These are phyloP conservation scores for Creontiades dilutus DNA, from an alignment of 2,888 invertebrate species.

Conservation along the genomic window DNA sequence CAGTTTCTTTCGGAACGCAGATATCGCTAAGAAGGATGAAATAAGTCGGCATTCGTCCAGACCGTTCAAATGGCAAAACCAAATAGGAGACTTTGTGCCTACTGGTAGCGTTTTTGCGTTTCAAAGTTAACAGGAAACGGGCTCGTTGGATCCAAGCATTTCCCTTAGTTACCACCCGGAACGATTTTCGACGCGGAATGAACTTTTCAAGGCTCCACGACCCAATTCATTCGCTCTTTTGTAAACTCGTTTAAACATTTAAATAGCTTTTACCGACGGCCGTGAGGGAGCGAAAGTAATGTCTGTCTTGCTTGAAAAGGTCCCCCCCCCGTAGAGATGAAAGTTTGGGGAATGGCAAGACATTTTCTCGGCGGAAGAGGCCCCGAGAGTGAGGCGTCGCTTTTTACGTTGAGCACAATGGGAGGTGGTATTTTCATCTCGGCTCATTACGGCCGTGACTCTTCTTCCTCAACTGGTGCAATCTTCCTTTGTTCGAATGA, in stretches of 20 bases:
- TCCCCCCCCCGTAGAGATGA: slow-evolving; percentile 21
- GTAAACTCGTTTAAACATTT: slow-evolving; percentile 50
- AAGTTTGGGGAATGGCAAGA: slow-evolving; percentile 37
- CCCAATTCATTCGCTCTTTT: slow-evolving; percentile 10
- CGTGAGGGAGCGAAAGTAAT: slow-evolving; percentile 43
- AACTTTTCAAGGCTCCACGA: neutral
- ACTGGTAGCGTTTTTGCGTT: neutral
- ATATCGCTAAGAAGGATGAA: no score
- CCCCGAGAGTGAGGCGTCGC: neutral
- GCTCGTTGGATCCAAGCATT: neutral
- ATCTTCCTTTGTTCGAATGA: no score
- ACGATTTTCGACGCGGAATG: slow-evolving; percentile 19
- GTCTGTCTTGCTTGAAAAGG: neutral
- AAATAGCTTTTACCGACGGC: slow-evolving; percentile 45
- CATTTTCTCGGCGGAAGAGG: neutral
- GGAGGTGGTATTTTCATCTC: slow-evolving; percentile 43
- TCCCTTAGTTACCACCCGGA: neutral
- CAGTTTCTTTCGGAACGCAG: no score
- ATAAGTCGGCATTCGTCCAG: no score
- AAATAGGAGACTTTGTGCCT: no score
- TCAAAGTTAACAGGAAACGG: neutral
- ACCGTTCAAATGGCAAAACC: no score
- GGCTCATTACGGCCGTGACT: slow-evolving; percentile 33
- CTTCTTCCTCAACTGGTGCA: neutral
- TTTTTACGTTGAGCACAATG: slow-evolving; percentile 7